These are phyloP conservation scores for Periophthalmus modestus DNA, from an alignment of 2,113 vertebrate species.

Conservation along the genomic window DNA sequence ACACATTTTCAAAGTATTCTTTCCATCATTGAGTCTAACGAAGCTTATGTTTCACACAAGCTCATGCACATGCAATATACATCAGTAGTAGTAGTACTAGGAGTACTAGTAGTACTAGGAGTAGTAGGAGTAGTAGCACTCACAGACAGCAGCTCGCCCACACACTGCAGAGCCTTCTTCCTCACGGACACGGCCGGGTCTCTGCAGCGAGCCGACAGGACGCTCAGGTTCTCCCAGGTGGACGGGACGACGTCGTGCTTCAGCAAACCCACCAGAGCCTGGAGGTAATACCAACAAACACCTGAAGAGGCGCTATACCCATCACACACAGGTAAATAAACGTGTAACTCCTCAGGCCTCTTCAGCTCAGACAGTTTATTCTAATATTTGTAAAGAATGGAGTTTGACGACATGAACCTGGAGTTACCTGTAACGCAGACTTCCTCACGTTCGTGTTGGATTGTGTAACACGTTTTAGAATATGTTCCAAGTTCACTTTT, in stretches of 20 bases:
- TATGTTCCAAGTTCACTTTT: constrained; percentile 78
- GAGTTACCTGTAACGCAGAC: constrained; percentile 88
- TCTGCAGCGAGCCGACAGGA: constrained; percentile 86
- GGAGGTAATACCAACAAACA: not conserved
- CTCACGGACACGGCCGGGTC: constrained; percentile 89
- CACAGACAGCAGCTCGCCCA: constrained; percentile 89
- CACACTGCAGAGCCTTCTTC: constrained; percentile 88
- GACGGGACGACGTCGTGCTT: constrained; percentile 77
- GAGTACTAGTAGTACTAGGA: too few species aligned
- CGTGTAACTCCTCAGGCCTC: too few species aligned
- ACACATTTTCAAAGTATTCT: too few species aligned
- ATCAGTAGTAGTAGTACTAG: constrained; percentile 73
- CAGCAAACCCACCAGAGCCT: constrained; percentile 87
- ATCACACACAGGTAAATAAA: too few species aligned
- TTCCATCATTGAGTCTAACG: too few species aligned
- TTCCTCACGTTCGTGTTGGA: constrained; percentile 89
- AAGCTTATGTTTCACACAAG: too few species aligned
- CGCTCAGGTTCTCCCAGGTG: constrained; percentile 75
- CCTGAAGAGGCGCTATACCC: too few species aligned
- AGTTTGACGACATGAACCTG: not conserved
- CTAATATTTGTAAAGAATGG: not conserved
- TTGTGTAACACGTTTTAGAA: constrained; percentile 80
- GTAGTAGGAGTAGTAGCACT: constrained; percentile 46
- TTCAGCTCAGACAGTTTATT: too few species aligned
- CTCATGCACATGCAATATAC: too few species aligned